Evolutionary conservation across 2,888 invertebrate species (phyloP).

Genomic region (Drosophila incognita): DNA sequence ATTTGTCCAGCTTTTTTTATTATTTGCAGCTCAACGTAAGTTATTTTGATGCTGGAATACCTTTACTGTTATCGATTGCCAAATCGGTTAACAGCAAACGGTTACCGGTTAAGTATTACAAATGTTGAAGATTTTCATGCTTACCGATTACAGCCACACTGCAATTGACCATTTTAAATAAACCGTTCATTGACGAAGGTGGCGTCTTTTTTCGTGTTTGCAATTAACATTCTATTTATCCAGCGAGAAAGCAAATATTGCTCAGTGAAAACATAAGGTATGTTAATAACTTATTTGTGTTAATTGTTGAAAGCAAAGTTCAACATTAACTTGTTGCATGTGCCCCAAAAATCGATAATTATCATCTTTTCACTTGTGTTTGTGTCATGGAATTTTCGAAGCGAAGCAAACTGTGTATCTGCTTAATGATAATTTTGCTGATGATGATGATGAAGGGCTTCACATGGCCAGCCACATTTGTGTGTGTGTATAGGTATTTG

Average conservation of each 20-base stretch:
- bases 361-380: constrained; percentile 45
- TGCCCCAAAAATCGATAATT: constrained; percentile 53
- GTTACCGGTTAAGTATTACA: constrained; percentile 4
- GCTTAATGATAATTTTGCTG: constrained; percentile 28
- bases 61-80: neutral
- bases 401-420: constrained; percentile 32
- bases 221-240: neutral
- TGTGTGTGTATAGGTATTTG: constrained; percentile 23
- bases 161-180: constrained; percentile 59
- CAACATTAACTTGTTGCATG: constrained; percentile 36
- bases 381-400: constrained; percentile 65
- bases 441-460: constrained; percentile 34
- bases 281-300: constrained; percentile 4
- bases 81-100: constrained; percentile 23
- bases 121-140: neutral
- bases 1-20: neutral
- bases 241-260: constrained; percentile 3
- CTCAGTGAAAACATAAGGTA: constrained; percentile 34
- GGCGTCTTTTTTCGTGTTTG: constrained; percentile 43
- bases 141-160: constrained; percentile 36
- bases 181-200: constrained; percentile 68
- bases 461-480: constrained; percentile 16
- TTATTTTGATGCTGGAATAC: neutral
- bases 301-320: neutral
- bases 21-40: neutral